Conservation (phyloP, 1,140 invertebrate genomes). For the Laupala kohalensis region DNA sequence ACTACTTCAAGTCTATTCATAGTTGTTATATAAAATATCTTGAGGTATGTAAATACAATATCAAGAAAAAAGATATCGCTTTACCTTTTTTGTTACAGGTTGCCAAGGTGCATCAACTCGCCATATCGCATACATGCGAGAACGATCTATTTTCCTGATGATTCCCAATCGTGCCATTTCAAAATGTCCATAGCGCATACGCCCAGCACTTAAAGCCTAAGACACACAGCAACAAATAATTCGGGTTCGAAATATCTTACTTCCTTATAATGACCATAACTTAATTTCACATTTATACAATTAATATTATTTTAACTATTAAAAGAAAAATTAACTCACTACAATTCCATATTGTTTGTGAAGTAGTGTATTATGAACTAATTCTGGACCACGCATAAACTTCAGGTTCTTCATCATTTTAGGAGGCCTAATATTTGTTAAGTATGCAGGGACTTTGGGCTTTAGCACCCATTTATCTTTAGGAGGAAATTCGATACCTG, state of each 20-base stretch:
- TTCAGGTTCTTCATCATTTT: slow-evolving; percentile 71
- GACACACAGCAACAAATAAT: slow-evolving; percentile 14
- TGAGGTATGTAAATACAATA: background rate
- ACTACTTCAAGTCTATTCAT: background rate
- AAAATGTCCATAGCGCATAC: slow-evolving; percentile 65
- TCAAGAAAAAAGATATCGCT: background rate
- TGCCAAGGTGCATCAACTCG: slow-evolving; percentile 91
- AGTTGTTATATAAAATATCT: background rate
- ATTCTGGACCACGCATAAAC: slow-evolving; percentile 81
- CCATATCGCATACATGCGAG: slow-evolving; percentile 88
- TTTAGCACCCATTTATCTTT: slow-evolving; percentile 48
- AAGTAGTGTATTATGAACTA: slow-evolving; percentile 65
- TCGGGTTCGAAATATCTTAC: background rate
- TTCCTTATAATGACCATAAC: no score
- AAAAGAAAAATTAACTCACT: no score
- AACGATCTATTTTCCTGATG: slow-evolving; percentile 58
- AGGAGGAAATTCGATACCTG: slow-evolving; percentile 62
- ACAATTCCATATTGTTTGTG: slow-evolving; percentile 86
- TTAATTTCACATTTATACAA: no score
- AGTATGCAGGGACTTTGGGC: slow-evolving; percentile 58
- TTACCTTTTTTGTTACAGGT: slow-evolving; percentile 73
- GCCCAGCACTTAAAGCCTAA: slow-evolving; percentile 70
- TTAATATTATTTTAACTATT: no score
- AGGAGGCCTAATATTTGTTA: slow-evolving; percentile 46
- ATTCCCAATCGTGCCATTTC: slow-evolving; percentile 75